Percentiles rank a stretch among this genome's conserved stretches.
These are phyloP conservation scores for Edolisoma coerulescens DNA, from an alignment of 2,113 vertebrate genomes.

Conservation along the genomic window DNA sequence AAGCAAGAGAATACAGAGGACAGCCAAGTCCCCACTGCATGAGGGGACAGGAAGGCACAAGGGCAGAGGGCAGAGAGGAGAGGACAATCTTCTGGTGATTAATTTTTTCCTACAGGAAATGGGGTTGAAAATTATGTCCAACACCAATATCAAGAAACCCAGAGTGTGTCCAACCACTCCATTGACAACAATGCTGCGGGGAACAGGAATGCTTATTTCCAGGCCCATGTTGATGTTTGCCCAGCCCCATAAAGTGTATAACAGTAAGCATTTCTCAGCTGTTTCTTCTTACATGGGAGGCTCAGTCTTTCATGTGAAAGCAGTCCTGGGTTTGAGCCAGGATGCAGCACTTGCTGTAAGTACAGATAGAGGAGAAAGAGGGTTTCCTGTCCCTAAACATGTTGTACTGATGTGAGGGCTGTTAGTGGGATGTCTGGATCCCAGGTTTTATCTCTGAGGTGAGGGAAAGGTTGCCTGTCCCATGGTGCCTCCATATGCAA, in stretches of 20 bases:
- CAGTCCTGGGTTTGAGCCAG: background rate
- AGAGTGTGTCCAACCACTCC: background rate
- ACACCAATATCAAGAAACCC: conserved; percentile 62
- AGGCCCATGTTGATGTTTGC: background rate
- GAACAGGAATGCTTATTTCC: background rate
- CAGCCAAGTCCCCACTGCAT: background rate
- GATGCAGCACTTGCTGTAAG: background rate
- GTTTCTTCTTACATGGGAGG: background rate
- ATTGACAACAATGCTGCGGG: background rate
- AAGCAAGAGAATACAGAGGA: background rate
- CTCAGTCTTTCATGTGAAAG: background rate
- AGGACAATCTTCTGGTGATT: background rate
- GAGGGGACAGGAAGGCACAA: background rate
- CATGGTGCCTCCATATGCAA: background rate
- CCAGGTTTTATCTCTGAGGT: background rate
- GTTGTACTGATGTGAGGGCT: background rate
- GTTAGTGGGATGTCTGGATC: background rate
- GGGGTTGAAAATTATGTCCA: conserved; percentile 65
- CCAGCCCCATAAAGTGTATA: background rate
- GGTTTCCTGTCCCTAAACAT: background rate
- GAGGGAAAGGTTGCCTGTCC: background rate
- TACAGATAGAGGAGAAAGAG: background rate
- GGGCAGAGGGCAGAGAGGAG: background rate
- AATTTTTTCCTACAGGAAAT: conserved; percentile 26
- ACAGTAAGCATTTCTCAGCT: conserved; percentile 16